Base-by-base conservation (phyloP, 1,140 invertebrate genomes). In the Cephus cinctus region DNA sequence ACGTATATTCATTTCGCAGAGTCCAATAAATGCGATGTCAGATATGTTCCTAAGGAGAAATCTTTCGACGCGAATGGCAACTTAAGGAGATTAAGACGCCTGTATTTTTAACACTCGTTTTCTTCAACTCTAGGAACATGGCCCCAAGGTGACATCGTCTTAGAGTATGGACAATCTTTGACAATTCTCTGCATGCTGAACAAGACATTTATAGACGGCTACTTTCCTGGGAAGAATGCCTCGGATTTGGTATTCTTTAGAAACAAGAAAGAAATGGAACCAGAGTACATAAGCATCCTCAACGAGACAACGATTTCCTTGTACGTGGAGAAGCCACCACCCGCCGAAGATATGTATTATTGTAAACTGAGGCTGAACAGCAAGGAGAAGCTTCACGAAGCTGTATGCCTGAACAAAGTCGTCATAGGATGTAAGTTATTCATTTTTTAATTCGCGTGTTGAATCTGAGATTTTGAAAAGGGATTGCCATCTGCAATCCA, bases 401-500 rank as follows among this genome's bases (percentile, higher is more conserved):
- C 61, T 25, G 75, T 81, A 21, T 81, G 80, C 61, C 57, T 80
- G 3, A 82, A 81, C 55, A 73, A 69, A 54, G 78, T 81, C 50
- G 56, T 64, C 34, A 65, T 82, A 48, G 80, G 79, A 65, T 74
- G 79, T 80, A 67, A 80, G 79, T 76, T 43, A 18, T 41, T 15
- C 19, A 27, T 25, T 35, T 3, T 16, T 30, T 32, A n/a, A n/a
- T n/a, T n/a, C n/a, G n/a, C n/a, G n/a, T n/a, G n/a, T n/a, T n/a
- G n/a, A n/a, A n/a, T n/a, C n/a, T n/a, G n/a, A n/a, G n/a, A n/a
- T n/a, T n/a, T n/a, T n/a, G n/a, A n/a, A n/a, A n/a, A n/a, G n/a
- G n/a, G n/a, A n/a, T n/a, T n/a, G n/a, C n/a, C n/a, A n/a, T n/a
- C n/a, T n/a, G n/a, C n/a, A n/a, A n/a, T n/a, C n/a, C n/a, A n/a